Evolutionary conservation across 2,888 invertebrate species (phyloP), one percentile per base, ranked within the genome.

Genomic region (Phyto melanocephala): DNA sequence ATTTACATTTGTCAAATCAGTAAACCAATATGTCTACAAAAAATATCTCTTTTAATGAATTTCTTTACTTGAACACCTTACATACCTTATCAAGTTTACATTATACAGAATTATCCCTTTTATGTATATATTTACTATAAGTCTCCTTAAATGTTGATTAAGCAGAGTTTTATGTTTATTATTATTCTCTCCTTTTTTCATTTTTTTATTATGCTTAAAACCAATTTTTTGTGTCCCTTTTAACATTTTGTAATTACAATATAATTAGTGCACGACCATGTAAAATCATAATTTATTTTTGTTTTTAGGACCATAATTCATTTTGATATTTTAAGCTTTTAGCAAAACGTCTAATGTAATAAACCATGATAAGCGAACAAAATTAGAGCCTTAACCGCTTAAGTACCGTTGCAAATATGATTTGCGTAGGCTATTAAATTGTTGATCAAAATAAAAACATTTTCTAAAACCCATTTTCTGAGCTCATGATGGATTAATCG

Each of bases 311-410:
- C 35, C 72, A 67, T 79, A 79, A 79, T 79, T 72, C 42, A 67
- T 33, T 56, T 42, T 58, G 72, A 72, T 35, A 42, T 67, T 67
- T 79, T 58, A 67, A 72, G 72, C 79, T 72, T 79, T 79, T 79
- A 79, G 67, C 47, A 72, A 79, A 79, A 60, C 58, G 65, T 72
- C 79, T 67, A 79, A 79, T 20, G 35, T 60, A 67, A 72, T 65
- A 47, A 67, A 71, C n/a, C 33, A 15, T 40, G 15, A 62, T 28
- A n/a, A 5, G 8, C 17, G 2, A 28, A 42, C 15, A 22, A 42
- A 63, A 56, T n/a, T 50, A n/a, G 24, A 35, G 0, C 54, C 28
- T 33, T 58, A 71, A 60, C 58, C 17, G 5, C 24, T 63, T 2
- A 47, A 17, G 15, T 7, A 1, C 8, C 28, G 6, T 28, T 28